A percentile compares a stretch with the other conserved stretches of the same genome.
Conservation (phyloP, 2,797 vertebrate genomes). For the Myotis daubentonii region DNA sequence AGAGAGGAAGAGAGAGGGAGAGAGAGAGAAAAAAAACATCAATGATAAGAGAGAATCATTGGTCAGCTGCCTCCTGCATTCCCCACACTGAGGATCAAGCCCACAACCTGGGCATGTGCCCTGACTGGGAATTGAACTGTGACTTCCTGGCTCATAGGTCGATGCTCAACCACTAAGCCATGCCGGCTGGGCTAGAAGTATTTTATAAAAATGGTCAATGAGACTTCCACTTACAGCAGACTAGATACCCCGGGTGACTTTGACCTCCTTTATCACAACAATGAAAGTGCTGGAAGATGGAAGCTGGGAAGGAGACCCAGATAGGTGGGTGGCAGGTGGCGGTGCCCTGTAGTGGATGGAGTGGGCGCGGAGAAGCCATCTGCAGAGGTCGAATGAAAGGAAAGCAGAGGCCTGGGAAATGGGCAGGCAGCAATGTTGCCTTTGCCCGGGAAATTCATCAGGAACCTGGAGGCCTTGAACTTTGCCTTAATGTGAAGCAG, state of each 20-base stretch:
- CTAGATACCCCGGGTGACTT: not conserved
- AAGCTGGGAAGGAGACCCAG: too few species aligned
- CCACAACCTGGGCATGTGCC: too few species aligned
- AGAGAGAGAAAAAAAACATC: too few species aligned
- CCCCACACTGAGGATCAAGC: too few species aligned
- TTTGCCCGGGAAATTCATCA: not conserved
- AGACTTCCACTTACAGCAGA: not conserved
- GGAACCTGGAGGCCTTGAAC: not conserved
- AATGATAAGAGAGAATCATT: too few species aligned
- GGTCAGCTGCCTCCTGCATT: too few species aligned
- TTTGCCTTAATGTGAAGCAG: not conserved
- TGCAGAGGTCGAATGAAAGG: not conserved
- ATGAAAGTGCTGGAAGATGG: not conserved
- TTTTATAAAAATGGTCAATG: not conserved
- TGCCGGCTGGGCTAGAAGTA: not conserved
- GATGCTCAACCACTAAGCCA: too few species aligned
- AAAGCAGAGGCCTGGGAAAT: not conserved
- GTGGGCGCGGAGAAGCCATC: not conserved
- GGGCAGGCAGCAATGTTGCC: not conserved
- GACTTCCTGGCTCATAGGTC: too few species aligned
- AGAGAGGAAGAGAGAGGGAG: too few species aligned
- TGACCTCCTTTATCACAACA: not conserved
- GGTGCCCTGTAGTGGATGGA: fast-evolving
- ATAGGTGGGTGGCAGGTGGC: not conserved
- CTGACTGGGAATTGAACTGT: too few species aligned